Evolutionary conservation across 2,888 invertebrate genomes (phyloP).

Genomic region (Gnatocerus cornutus): DNA sequence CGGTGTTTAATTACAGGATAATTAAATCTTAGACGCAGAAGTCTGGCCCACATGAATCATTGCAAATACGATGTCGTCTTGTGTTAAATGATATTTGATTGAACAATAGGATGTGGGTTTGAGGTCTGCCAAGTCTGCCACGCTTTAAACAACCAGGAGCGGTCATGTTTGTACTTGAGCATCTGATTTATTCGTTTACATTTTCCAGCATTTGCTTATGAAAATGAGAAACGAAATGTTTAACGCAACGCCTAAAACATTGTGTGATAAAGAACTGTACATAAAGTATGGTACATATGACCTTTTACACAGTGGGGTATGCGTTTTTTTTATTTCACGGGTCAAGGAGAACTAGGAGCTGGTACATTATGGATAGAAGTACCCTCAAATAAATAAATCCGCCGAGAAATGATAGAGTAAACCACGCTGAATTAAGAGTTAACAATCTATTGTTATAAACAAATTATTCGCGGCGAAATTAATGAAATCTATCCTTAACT

Average conservation of each 20-base stretch:
- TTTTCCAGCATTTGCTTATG: conserved; percentile 20
- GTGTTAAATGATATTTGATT: conserved; percentile 46
- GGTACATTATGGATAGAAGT: neutral
- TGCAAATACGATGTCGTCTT: conserved; percentile 44
- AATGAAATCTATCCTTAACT: too few species aligned
- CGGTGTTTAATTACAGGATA: conserved; percentile 19
- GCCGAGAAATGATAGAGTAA: conserved; percentile 4
- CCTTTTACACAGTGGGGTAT: conserved; percentile 25
- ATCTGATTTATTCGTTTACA: conserved; percentile 34
- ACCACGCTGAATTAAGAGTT: too few species aligned
- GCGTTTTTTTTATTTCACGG: conserved; percentile 13
- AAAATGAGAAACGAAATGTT: conserved; percentile 18
- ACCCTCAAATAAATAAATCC: conserved; percentile 1
- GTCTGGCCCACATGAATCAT: conserved; percentile 39
- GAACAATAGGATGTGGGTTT: conserved; percentile 49
- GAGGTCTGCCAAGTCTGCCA: conserved; percentile 41
- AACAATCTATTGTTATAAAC: conserved; percentile 29
- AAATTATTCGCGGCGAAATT: conserved; percentile 15
- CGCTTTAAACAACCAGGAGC: conserved; percentile 44
- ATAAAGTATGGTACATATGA: conserved; percentile 18
- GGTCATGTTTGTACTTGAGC: conserved; percentile 28
- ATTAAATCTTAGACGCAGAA: conserved; percentile 41
- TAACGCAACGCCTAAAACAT: conserved; percentile 3
- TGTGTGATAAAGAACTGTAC: conserved; percentile 7
- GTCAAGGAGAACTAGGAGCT: conserved; percentile 31